Base-by-base conservation (phyloP, 2,113 vertebrate species). In the Athene cunicularia region DNA sequence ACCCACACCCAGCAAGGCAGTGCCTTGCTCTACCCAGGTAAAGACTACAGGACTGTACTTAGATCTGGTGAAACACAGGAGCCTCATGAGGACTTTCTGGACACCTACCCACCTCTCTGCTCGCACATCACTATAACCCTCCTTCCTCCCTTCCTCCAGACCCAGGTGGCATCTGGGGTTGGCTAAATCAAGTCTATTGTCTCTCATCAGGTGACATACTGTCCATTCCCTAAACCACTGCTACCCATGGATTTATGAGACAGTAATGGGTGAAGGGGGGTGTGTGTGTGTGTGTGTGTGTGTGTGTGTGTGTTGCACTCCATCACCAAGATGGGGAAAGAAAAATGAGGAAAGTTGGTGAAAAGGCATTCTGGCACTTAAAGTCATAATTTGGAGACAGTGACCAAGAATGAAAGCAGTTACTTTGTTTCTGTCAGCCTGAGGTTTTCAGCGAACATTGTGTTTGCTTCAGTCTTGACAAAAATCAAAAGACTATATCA, bases 1-100 rank as follows among this genome's bases (percentile, higher is more conserved):
- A 3, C 20, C 19, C 39, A 7, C 12, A 68, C 21, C 9, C 35
- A 64, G 10, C 0, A 12, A 79, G 33, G 5, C 1, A 0, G 6
- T 32, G 26, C 7, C 11, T 85, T 75, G 14, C 19, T 74, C 10
- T 55, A 56, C 21, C 15, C 6, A 15, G 14, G 16, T 39, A 26
- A 41, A 37, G 19, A 64, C 39, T 22, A 32, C 17, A 64, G 50
- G 12, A 28, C 13, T 64, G 8, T 22, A 39, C 49, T 49, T 37
- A 37, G 12, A 26, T 2, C 22, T 62, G 18, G 4, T 37, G 24
- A 58, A 88, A 62, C 19, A 59, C 9, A n/a, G 32, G 5, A 83
- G 13, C 14, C 12, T 70, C 59, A 47, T 39, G 56, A n/a, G 53
- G 20, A n/a, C 49, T 47, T 77, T 70, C 43, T 87, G 81, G 80